Evolutionary conservation across 2,113 vertebrate genomes (phyloP), one percentile per base, ranked within the genome.

Genomic region (Zapornia atra): DNA sequence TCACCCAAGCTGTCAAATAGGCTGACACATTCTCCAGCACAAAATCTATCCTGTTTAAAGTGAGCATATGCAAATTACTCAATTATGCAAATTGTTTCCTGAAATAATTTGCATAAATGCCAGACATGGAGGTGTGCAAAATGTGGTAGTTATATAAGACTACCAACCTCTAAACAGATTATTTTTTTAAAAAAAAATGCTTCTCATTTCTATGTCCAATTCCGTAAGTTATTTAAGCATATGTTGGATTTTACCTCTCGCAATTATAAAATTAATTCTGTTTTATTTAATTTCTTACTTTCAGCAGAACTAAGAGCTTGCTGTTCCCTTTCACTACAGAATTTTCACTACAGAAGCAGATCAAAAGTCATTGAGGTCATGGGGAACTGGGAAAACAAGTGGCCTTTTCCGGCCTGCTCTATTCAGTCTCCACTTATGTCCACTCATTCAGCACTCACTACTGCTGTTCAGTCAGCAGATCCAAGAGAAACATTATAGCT

Each of bases 71-170:
- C 24, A 88, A 92, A 86, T 91, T 48, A 75, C 22, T 78, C 6
- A 48, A 56, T 83, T 86, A 96, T 92, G 69, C 26, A 94, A 79
- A 82, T 78, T 48, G 4, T 56, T 84, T 81, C 56, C 33, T 88
- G 80, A 69, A 90, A 64, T 24, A 92, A 79, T 92, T 87, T 91
- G 34, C 86, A 84, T 68, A 84, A 95, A 95, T 76, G 22, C 48
- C 42, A 97, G 88, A 91, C 88, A 75, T 42, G 60, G 64, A 86
- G 53, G 83, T 92, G 72, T 92, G 57, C 26, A 84, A 94, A 91
- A 75, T 91, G 31, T 71, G 33, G 51, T 68, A 64, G 56, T 92
- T 94, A 36, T 50, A 12, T 86, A 86, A 93, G 72, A 91, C 46
- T 78, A 81, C 19, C 33, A 70, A 51, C 6, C 8, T 82, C 38